Percentiles rank a stretch among this genome's conserved stretches.
Conservation (phyloP, 1,140 invertebrate genomes). For the Proales similis region DNA sequence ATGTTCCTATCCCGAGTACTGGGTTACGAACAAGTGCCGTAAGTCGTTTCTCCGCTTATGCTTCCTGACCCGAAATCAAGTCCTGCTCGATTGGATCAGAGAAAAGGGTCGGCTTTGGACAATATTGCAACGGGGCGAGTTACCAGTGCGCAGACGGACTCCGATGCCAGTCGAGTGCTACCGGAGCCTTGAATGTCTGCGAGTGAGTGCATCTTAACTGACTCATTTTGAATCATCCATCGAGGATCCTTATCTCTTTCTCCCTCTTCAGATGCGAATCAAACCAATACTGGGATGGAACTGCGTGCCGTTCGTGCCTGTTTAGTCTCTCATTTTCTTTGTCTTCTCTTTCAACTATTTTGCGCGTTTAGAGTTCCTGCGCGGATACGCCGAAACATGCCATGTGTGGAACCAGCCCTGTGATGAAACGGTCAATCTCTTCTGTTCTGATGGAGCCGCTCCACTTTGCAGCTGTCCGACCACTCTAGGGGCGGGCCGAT, state of each 20-base stretch:
- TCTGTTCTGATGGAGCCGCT: no score
- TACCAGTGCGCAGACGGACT: not conserved
- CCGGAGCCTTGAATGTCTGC: constrained; percentile 11
- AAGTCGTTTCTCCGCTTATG: not conserved
- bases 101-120: constrained; percentile 6
- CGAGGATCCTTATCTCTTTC: not conserved
- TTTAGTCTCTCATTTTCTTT: not conserved
- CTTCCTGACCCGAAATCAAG: not conserved
- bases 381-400: not conserved
- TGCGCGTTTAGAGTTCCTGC: not conserved
- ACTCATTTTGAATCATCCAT: no score
- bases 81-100: constrained; percentile 9
- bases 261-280: not conserved
- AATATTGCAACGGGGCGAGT: constrained; percentile 26
- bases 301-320: constrained; percentile 10
- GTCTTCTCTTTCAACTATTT: not conserved
- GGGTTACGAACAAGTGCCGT: constrained; percentile 34
- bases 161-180: not conserved
- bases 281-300: constrained; percentile 19
- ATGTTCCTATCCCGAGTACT: constrained; percentile 2
- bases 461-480: no score
- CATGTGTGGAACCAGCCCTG: constrained; percentile 9
- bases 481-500: no score
- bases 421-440: no score
- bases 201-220: no score